Evolutionary conservation across 2,113 vertebrate species (phyloP), one percentile per base, ranked within the genome.

Genomic region (Hucho hucho): DNA sequence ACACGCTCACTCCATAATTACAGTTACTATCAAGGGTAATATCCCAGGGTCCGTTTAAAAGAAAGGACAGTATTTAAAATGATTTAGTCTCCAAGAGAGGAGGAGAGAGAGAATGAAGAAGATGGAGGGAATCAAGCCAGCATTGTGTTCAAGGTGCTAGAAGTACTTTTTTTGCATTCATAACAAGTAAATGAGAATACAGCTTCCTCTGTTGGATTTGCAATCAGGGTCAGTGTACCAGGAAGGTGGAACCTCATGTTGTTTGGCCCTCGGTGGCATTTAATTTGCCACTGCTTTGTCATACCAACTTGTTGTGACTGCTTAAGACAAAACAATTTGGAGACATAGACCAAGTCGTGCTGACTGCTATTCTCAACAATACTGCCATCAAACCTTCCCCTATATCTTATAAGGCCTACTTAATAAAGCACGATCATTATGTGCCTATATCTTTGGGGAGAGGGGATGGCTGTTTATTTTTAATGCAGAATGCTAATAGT

Each of bases 21-120:
- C 90, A 84, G 93, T 94, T 93, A 93, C 94, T 93, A 93, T 93
- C 93, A 92, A 92, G 92, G 92, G 92, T 94, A 94, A 94, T 93
- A 91, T 95, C 91, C 92, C 93, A 89, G 90, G 92, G 91, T 92
- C 88, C 87, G 91, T 92, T 93, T 75, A 75, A 43, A 43, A 71
- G 64, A 78, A 56, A 76, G 73, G 92, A 91, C 91, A 9, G 37
- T 94, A 92, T 91, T 95, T 95, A 94, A 95, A 94, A 92, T 88
- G 86, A 93, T 94, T 53, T 53, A 4, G 16, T 14, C 49, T 53
- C 16, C 49, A 92, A 92, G 93, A 92, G 89, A 93, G 91, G 84
- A 43, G 37, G 37, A 43, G 37, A 43, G 37, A 70, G 26, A 5
- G 28, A 56, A 66, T 14, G 67, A 32, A 67, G 74, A 63, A 61